phyloP scores from a whole-genome alignment of 2,797 vertebrate genomes.

The Hydrophis major region DNA sequence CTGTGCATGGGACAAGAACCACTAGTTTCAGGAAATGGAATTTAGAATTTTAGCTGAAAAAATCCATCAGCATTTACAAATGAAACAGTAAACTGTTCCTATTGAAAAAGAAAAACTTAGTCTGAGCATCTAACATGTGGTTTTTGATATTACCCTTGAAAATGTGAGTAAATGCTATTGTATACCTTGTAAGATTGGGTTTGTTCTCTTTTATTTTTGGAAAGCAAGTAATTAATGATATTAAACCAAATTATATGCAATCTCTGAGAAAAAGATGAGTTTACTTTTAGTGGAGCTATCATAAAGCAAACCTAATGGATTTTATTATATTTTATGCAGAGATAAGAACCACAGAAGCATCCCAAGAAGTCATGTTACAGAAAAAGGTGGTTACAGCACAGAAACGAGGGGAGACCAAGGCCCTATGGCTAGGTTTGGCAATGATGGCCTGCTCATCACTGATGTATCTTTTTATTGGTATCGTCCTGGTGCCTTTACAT shows the following conservation, averaged over 20 bases:
- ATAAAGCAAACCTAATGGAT: background rate
- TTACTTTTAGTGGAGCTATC: background rate
- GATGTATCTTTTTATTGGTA: conserved; percentile 71
- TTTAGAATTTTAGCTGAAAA: background rate
- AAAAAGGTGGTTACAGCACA: conserved; percentile 76
- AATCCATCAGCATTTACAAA: background rate
- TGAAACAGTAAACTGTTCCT: background rate
- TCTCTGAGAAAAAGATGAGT: background rate
- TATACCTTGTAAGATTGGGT: background rate
- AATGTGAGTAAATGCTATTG: background rate
- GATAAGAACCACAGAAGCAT: conserved; percentile 7
- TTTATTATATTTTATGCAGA: conserved; percentile 22
- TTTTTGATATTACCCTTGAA: background rate
- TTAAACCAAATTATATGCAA: background rate
- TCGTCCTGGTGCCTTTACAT: conserved; percentile 70
- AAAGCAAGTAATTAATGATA: background rate
- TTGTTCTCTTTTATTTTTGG: background rate
- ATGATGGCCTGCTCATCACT: conserved; percentile 71
- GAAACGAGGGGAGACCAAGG: conserved; percentile 73
- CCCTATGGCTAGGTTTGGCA: conserved; percentile 71
- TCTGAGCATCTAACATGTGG: background rate
- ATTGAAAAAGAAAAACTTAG: background rate
- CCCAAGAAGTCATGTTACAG: conserved; percentile 54
- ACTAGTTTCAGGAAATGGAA: background rate
- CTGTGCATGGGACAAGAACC: background rate